phyloP scores from a whole-genome alignment of 2,113 vertebrate species.

The Gallinago jamesoni region DNA sequence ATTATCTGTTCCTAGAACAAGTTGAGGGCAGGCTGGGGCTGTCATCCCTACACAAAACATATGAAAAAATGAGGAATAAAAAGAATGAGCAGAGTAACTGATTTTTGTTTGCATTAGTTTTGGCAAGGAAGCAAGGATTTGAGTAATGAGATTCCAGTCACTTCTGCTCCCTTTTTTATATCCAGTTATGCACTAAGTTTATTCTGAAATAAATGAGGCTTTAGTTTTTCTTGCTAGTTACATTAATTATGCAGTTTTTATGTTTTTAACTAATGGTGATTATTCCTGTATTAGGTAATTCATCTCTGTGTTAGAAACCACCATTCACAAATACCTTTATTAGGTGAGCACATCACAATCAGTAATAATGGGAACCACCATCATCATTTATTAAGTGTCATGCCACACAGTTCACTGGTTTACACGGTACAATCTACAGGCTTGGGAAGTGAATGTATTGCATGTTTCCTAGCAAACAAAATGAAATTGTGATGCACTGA shows the following conservation, averaged over 20 bases:
- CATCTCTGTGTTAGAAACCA: background rate
- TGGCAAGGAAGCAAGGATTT: background rate
- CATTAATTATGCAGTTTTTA: background rate
- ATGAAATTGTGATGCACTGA: background rate
- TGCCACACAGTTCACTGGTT: background rate
- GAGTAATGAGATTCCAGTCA: slow-evolving; percentile 20
- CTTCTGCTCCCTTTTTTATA: background rate
- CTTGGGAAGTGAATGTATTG: background rate
- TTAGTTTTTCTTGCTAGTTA: background rate
- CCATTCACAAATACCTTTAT: background rate
- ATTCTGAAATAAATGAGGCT: slow-evolving; percentile 1
- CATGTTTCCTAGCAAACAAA: background rate
- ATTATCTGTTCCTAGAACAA: background rate
- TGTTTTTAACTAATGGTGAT: background rate
- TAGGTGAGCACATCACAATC: background rate
- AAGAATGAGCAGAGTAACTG: background rate
- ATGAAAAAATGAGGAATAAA: background rate
- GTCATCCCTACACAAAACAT: background rate
- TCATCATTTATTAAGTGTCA: background rate
- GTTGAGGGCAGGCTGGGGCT: background rate
- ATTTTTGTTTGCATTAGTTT: background rate
- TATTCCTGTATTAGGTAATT: background rate
- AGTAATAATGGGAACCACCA: background rate
- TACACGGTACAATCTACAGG: background rate
- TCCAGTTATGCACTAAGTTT: background rate